These are phyloP conservation scores for Campylomormyrus tamandua DNA, from an alignment of 2,113 vertebrate genomes.

Conservation along the genomic window DNA sequence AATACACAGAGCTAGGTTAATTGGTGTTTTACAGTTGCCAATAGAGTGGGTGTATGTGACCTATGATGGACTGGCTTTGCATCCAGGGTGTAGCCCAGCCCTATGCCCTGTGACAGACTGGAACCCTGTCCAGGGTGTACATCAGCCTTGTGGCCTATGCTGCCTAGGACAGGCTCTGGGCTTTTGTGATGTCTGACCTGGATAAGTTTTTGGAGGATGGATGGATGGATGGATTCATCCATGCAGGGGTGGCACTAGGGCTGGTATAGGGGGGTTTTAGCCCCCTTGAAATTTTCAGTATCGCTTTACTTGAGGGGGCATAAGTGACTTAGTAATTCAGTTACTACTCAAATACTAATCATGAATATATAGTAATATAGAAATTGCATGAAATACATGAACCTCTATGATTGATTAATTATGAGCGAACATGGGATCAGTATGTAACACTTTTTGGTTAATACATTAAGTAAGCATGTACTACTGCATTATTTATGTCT, in stretches of 20 bases:
- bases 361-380: background rate
- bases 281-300: background rate
- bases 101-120: no score
- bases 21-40: background rate
- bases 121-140: no score
- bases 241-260: background rate
- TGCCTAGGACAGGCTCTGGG: background rate
- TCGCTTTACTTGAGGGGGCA: background rate
- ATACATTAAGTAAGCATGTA: background rate
- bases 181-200: background rate
- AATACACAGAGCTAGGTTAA: background rate
- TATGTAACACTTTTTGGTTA: background rate
- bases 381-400: background rate
- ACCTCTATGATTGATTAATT: background rate
- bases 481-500: background rate
- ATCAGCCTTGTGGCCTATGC: background rate
- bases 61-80: background rate
- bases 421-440: background rate
- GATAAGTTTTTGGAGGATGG: background rate
- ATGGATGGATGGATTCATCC: background rate
- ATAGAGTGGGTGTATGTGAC: background rate
- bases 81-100: background rate
- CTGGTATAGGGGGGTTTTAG: background rate
- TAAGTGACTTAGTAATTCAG: background rate
- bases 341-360: background rate